phyloP scores from a whole-genome alignment of 2,797 vertebrate species.

The Nannoperca obscura region DNA sequence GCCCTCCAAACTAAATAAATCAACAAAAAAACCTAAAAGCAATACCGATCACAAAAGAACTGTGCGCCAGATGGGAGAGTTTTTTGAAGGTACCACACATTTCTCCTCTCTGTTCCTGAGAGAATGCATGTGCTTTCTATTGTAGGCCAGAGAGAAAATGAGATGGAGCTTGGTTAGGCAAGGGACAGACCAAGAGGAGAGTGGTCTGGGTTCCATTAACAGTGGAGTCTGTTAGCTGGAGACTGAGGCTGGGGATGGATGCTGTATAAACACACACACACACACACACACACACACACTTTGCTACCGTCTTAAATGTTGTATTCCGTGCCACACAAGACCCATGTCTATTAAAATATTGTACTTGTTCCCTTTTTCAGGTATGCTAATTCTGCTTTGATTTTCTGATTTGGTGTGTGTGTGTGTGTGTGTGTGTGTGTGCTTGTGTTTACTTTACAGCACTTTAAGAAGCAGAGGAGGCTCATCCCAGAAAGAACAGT shows the following conservation, averaged over 20 bases:
- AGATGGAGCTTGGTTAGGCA: constrained; percentile 63
- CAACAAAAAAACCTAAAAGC: too few species aligned
- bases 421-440: constrained; percentile 24
- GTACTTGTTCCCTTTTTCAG: constrained; percentile 38
- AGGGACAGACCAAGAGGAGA: constrained; percentile 61
- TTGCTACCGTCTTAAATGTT: constrained; percentile 48
- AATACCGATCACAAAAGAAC: constrained; percentile 62
- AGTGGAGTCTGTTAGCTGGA: constrained; percentile 58
- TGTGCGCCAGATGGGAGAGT: constrained; percentile 77
- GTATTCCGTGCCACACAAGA: constrained; percentile 30
- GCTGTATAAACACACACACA: constrained; percentile 52
- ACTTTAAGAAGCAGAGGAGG: constrained; percentile 98
- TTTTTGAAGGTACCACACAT: constrained; percentile 76
- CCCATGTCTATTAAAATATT: constrained; percentile 49
- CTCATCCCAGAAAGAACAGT: constrained; percentile 98
- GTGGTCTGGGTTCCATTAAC: constrained; percentile 81
- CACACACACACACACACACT: constrained; percentile 59
- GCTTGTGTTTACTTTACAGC: constrained; percentile 81
- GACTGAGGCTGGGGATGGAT: constrained; percentile 55
- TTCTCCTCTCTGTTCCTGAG: constrained; percentile 64
- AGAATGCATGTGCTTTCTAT: constrained; percentile 83
- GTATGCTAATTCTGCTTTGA: constrained; percentile 37
- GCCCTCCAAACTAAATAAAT: constrained; percentile 27
- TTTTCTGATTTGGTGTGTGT: constrained; percentile 32
- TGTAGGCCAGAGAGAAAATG: constrained; percentile 75